phyloP scores from a whole-genome alignment of 1,140 invertebrate species.

The Polyergus mexicanus region DNA sequence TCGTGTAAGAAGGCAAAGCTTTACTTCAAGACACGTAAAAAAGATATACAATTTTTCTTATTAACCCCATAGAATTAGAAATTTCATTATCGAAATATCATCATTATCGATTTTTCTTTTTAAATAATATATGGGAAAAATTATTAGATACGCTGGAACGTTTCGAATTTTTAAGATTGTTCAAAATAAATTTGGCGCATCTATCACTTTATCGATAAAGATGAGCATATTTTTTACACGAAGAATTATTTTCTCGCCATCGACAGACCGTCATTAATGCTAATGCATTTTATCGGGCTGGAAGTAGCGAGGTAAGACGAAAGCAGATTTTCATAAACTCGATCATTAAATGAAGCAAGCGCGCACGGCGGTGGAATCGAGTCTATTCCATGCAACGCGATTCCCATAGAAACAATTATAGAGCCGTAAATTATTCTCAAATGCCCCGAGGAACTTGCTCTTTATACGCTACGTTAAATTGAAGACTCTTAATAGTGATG shows the following conservation, averaged over 20 bases:
- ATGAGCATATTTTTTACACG: background rate
- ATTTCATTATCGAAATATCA: background rate
- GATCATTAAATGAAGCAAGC: slow-evolving; percentile 46
- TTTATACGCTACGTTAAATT: slow-evolving; percentile 68
- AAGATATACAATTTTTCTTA: background rate
- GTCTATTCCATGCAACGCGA: slow-evolving; percentile 57
- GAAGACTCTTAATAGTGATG: slow-evolving; percentile 68
- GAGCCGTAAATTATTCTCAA: slow-evolving; percentile 60
- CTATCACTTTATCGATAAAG: background rate
- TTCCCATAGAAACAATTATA: slow-evolving; percentile 63
- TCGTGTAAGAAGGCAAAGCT: background rate
- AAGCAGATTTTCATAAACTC: slow-evolving; percentile 49
- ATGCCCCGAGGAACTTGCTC: slow-evolving; percentile 61
- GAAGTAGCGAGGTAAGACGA: slow-evolving; percentile 5
- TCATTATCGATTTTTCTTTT: background rate
- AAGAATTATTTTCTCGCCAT: background rate
- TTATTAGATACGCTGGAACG: background rate
- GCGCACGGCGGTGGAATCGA: slow-evolving; percentile 13
- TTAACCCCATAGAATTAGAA: background rate
- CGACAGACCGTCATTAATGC: slow-evolving; percentile 1
- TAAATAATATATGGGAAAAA: background rate
- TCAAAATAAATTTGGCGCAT: background rate
- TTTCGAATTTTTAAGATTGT: background rate
- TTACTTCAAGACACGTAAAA: slow-evolving; percentile 24
- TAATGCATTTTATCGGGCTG: slow-evolving; percentile 3